Percentiles rank a stretch among this genome's conserved stretches.
Conservation (phyloP, 2,888 invertebrate species). For the Lordiphosa andalusiaca region DNA sequence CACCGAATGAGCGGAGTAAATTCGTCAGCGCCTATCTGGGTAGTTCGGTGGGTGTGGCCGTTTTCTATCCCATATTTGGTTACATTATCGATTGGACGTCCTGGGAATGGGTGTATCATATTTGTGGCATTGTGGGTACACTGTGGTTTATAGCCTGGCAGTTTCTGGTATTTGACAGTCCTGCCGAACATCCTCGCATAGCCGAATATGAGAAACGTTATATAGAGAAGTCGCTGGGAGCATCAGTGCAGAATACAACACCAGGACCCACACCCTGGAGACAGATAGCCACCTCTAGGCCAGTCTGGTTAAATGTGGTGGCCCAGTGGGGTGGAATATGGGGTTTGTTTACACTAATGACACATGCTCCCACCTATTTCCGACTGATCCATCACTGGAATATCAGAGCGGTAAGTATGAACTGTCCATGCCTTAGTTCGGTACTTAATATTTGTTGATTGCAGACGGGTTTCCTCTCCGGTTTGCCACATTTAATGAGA, state of each 20-base stretch:
- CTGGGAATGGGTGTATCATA: conserved; percentile 88
- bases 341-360: conserved; percentile 86
- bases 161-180: conserved; percentile 84
- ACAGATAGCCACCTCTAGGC: conserved; percentile 82
- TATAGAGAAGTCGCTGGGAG: conserved; percentile 82
- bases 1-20: conserved; percentile 88
- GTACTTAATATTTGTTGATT: neutral
- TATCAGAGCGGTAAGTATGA: conserved; percentile 83
- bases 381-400: conserved; percentile 86
- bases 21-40: conserved; percentile 85
- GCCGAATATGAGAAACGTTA: conserved; percentile 82
- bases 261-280: conserved; percentile 83
- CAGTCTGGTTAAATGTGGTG: conserved; percentile 84
- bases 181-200: conserved; percentile 85
- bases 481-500: conserved; percentile 83
- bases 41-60: conserved; percentile 85
- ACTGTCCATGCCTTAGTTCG: neutral
- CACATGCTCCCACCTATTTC: conserved; percentile 87
- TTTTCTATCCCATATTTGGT: conserved; percentile 87
- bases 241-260: conserved; percentile 77
- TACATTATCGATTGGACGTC: conserved; percentile 84
- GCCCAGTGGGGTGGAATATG: conserved; percentile 86
- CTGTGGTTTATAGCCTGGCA: conserved; percentile 86
- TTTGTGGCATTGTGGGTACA: conserved; percentile 83
- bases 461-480: conserved; percentile 83